A percentile compares a stretch with the other conserved stretches of the same genome.
These are phyloP conservation scores for Danio tinwini DNA, from an alignment of 2,797 vertebrate genomes.

Conservation along the genomic window DNA sequence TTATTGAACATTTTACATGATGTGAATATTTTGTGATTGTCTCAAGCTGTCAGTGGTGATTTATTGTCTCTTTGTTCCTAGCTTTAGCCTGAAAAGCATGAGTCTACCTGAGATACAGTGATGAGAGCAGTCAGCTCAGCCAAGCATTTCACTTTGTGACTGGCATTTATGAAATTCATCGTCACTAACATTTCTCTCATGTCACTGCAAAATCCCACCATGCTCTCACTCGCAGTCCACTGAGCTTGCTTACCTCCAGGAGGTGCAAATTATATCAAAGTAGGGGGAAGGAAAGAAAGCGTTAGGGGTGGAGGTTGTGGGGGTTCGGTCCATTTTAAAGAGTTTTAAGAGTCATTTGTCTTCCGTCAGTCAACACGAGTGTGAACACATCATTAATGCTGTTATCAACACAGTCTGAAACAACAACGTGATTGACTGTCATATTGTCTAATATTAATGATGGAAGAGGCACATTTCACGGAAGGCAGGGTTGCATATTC, in stretches of 20 bases:
- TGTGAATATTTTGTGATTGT: not conserved
- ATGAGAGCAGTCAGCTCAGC: conserved; percentile 97
- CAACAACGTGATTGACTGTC: conserved; percentile 41
- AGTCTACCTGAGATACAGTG: conserved; percentile 98
- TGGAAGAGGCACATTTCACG: conserved; percentile 28
- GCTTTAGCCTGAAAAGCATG: conserved; percentile 72
- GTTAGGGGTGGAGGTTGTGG: conserved; percentile 64
- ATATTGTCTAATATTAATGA: conserved; percentile 31
- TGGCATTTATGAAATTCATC: conserved; percentile 99
- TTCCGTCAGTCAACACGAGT: conserved; percentile 83
- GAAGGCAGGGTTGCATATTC: conserved; percentile 20
- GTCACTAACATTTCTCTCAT: conserved; percentile 99
- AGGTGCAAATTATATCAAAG: conserved; percentile 85
- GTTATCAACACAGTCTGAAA: conserved; percentile 26
- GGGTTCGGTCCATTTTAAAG: conserved; percentile 82
- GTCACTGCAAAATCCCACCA: conserved; percentile 94
- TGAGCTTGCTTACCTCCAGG: conserved; percentile 94
- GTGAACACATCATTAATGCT: conserved; percentile 70
- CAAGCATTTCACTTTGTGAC: conserved; percentile 93
- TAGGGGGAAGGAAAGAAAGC: conserved; percentile 74
- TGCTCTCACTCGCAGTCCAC: conserved; percentile 95
- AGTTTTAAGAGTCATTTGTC: conserved; percentile 91
- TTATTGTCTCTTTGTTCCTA: conserved; percentile 48
- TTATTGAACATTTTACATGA: not conserved
- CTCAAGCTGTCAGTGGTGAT: not conserved